Conservation (phyloP, 2,888 invertebrate genomes). For the Metellina segmentata region DNA sequence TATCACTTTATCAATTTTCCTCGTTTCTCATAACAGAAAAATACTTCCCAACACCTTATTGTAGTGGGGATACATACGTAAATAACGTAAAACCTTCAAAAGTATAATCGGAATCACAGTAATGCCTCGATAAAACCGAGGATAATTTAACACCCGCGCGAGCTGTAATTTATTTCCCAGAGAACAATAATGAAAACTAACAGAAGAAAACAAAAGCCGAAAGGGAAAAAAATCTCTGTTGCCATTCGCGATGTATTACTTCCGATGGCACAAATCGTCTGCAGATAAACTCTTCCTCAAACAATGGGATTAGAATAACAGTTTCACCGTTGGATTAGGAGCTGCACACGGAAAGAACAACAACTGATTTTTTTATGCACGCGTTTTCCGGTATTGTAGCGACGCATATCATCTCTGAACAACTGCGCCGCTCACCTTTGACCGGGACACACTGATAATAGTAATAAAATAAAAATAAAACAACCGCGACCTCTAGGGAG, state of each 20-base stretch:
- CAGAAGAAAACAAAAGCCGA: background rate
- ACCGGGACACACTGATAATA: background rate
- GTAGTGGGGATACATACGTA: background rate
- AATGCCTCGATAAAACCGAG: background rate
- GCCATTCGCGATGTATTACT: conserved; percentile 24
- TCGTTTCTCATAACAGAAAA: no score
- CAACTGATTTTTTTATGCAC: background rate
- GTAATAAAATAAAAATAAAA: background rate
- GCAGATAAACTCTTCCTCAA: conserved; percentile 47
- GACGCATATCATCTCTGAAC: conserved; percentile 48
- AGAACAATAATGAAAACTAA: conserved; percentile 26
- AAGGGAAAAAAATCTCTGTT: conserved; percentile 15
- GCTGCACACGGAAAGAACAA: conserved; percentile 18
- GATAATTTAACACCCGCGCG: conserved; percentile 12
- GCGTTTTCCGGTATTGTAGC: conserved; percentile 25
- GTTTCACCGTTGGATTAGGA: conserved; percentile 25
- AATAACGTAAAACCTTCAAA: background rate
- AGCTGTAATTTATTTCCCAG: conserved; percentile 20
- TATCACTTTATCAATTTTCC: background rate
- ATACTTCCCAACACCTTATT: no score
- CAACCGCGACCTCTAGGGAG: background rate
- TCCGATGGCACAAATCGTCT: conserved; percentile 57
- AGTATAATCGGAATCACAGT: background rate
- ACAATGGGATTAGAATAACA: conserved; percentile 51
- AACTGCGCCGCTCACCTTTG: conserved; percentile 59